Evolutionary conservation across 2,797 vertebrate genomes (phyloP), one percentile per base, ranked within the genome.

Genomic region (Xerus rutilus): DNA sequence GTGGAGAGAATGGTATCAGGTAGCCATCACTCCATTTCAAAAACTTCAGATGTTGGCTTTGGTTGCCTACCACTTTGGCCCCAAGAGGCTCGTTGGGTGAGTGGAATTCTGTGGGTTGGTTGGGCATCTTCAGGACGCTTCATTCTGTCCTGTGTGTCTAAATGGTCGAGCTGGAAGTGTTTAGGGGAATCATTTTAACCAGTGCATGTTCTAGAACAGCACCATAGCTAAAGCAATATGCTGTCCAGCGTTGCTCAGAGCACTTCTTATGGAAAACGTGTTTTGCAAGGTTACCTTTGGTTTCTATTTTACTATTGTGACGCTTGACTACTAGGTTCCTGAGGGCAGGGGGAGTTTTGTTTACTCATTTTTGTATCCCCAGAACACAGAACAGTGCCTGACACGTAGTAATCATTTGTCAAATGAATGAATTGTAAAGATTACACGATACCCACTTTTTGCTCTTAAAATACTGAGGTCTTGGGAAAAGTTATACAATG

Each of bases 231-330:
- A 59, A 64, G 52, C 74, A 43, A 25, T 25, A 3, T 30, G 49
- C 88, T 67, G 3, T 21, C 20, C 52, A 0, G 5, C 59, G 20
- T 65, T 23, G 21, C 52, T 86, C 74, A 81, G 93, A 91, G 4
- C n/a, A 43, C 91, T 79, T 73, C 54, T 65, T 28, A n/a, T 5
- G 23, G 59, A 89, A 94, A 84, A 57, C 20, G 1, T 83, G 20
- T 39, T 96, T 87, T 11, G 70, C 79, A 91, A 73, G 47, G 35
- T 89, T 84, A 45, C n/a, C 25, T 57, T 74, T 3, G 39, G 83
- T 89, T 96, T 83, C 32, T 45, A 67, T 83, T 86, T 92, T 83
- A 74, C 28, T 57, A 54, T 82, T 93, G 85, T 92, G 72, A 70
- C 57, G 32, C 23, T n/a, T 74, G 47, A 85, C 15, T 59, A 43